Percentiles rank a stretch among this genome's conserved stretches.
Evolutionary conservation across 2,888 invertebrate genomes (phyloP).

Genomic region (Tetramorium bicarinatum): DNA sequence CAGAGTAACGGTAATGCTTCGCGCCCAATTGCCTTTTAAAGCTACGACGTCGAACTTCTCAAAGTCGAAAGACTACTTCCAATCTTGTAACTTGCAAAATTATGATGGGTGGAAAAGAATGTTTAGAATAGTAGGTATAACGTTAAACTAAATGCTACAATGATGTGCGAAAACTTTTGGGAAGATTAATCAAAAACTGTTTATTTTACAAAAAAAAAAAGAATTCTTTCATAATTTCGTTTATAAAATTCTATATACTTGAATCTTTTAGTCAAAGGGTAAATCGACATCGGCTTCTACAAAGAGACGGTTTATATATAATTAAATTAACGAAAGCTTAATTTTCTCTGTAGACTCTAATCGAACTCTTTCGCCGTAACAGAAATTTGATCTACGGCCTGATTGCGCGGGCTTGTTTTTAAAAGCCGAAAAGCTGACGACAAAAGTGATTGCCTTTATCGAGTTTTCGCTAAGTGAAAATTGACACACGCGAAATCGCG

Average conservation of each 20-base stretch:
- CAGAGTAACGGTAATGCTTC: constrained; percentile 40
- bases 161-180: background rate
- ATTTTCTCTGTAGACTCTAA: background rate
- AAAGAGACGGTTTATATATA: background rate
- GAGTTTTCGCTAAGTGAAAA: constrained; percentile 16
- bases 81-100: constrained; percentile 19
- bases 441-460: constrained; percentile 11
- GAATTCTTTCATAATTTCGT: background rate
- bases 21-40: constrained; percentile 52
- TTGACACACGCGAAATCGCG: background rate
- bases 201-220: too few species aligned
- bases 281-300: background rate
- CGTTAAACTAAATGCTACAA: background rate
- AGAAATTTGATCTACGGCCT: background rate
- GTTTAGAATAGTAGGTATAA: background rate
- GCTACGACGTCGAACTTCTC: constrained; percentile 24
- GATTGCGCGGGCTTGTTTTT: background rate
- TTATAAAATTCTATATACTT: background rate
- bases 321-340: background rate
- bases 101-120: background rate
- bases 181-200: background rate
- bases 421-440: background rate
- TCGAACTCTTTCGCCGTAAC: background rate
- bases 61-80: background rate
- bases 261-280: background rate